Base-by-base conservation (phyloP, 2,113 vertebrate genomes). In the Bothrops jararaca region DNA sequence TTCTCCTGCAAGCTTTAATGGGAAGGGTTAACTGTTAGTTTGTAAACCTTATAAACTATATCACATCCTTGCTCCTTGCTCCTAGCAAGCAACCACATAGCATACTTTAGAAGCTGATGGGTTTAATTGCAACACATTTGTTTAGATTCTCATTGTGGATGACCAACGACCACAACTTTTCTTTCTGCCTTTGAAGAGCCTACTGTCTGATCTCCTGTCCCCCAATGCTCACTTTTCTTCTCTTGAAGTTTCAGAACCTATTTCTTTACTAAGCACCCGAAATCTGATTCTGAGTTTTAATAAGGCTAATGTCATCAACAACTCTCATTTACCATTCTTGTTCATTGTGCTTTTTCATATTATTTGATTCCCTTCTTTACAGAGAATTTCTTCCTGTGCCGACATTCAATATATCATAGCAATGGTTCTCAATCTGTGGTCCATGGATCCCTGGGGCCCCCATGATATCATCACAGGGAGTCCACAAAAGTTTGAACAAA, bases 381-480 rank as follows among this genome's bases (percentile, higher is more conserved):
- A 9, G 34, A 80, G 34, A 80, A 80, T 42, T 22, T 18, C 74
- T 80, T 80, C 74, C 74, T 22, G 7, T 22, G 34, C 22, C 9
- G 34, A 80, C 74, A 80, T 80, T 42, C 74, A 22, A 80, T 80
- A 22, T 80, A 80, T 6, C 22, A 20, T 22, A 80, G 74, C 74
- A 69, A n/a, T 34, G 29, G 5, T 69, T 69, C 64, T 69, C 64
- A 69, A 69, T 0, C 4, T 69, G 64, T 69, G 64, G 13, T 69
- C 64, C n/a, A n/a, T 2, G 0, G 64, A n/a, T 29, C 12, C 0
- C 29, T n/a, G 12, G 12, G n/a, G 29, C 2, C 4, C 4, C 5
- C 29, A 34, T 1, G 15, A 69, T 69, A 13, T 69, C 29, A 69
- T 69, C 64, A 34, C 12, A 34, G 64, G 29, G 29, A 5, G 12